Evolutionary conservation across 2,797 vertebrate genomes (phyloP), one percentile per base, ranked within the genome.

Genomic region (Myotis findleyi): DNA sequence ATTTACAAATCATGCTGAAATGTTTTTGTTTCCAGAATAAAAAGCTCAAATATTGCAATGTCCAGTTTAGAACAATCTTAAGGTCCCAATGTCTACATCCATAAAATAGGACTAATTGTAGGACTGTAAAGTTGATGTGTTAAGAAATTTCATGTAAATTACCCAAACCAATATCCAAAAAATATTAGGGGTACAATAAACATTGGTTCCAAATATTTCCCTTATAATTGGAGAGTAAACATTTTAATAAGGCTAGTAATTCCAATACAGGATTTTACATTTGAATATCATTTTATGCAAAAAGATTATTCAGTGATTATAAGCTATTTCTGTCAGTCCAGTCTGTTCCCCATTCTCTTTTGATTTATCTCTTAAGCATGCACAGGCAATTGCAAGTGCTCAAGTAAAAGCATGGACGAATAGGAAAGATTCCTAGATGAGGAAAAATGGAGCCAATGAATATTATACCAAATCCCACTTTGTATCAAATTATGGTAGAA

Each of bases 401-500:
- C 73, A 87, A 18, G 36, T 55, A 36, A 94, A 93, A 81, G 12
- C 76, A 83, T 18, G 8, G 51, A 91, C 25, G 30, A 87, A 68
- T 62, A 91, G 11, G n/a, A 71, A 66, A 16, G 1, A 23, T 59
- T 87, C 66, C 25, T 57, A 83, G 47, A 25, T 57, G 10, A 94
- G 41, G 21, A 62, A 75, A 36, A 71, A 85, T 14, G 33, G 27
- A 94, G 30, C 33, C 55, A n/a, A 41, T 17, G 68, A 76, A 88
- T 89, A 57, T 44, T 30, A 68, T 16, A 41, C 12, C 36, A 62
- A 79, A 62, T 38, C 11, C 7, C 44, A 80, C 17, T 89, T 59
- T 79, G 59, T 47, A n/a, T 57, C n/a, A 96, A 87, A 87, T 83
- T 89, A 55, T 47, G 7, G 23, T n/a, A 83, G 53, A 71, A 83